Conservation (phyloP, 2,797 vertebrate species). For the Bradypodion ventrale region DNA sequence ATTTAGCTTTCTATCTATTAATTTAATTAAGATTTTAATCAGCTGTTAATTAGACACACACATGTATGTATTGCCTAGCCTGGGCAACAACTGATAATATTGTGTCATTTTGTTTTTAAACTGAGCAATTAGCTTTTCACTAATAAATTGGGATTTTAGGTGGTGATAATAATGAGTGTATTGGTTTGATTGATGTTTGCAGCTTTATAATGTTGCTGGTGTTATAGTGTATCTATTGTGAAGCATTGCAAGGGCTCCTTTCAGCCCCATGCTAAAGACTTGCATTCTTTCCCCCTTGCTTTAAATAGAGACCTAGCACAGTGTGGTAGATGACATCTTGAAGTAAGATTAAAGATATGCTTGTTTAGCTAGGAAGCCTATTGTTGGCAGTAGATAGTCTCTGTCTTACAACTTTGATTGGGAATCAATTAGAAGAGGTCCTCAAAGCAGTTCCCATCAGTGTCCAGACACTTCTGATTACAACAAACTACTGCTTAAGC, state of each 20-base stretch:
- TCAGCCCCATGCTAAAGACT: background rate
- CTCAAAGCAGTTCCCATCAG: no score
- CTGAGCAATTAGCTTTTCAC: background rate
- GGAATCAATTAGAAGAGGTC: no score
- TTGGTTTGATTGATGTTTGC: no score
- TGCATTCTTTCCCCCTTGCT: background rate
- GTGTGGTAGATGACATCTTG: background rate
- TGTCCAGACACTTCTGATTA: no score
- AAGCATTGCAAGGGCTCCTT: background rate
- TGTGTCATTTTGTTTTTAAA: background rate
- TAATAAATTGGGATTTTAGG: background rate
- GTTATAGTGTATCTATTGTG: background rate
- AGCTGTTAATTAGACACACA: no score
- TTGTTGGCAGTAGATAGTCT: background rate
- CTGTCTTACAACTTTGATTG: background rate
- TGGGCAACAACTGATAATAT: background rate
- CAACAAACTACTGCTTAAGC: no score
- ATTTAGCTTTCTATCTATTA: no score
- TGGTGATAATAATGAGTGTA: background rate
- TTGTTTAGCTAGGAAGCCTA: background rate
- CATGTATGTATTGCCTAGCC: background rate
- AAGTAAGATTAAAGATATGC: background rate
- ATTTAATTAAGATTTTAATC: no score
- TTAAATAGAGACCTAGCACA: background rate
- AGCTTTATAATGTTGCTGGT: background rate